Evolutionary conservation across 1,140 invertebrate genomes (phyloP), one percentile per base, ranked within the genome.

Genomic region (Drosophila chauvacae): DNA sequence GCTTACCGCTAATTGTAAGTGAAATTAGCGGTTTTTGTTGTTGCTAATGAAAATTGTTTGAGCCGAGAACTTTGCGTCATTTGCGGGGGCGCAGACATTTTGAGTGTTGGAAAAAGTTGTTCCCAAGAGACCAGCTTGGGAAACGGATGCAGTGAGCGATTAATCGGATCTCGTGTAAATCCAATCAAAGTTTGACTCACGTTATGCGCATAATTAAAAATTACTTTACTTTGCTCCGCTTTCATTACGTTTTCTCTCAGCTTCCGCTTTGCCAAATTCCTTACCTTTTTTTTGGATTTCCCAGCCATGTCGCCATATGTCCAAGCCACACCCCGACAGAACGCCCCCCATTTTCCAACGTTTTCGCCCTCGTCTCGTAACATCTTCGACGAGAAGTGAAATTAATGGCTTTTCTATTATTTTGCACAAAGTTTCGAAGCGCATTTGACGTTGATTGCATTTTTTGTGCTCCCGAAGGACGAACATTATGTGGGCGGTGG

Each of bases 361-460:
- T 44, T 69, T 70, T 70, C 28, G 65, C 44, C 62, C 44, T 35
- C 45, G 39, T 42, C 41, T 64, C 45, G 64, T 60, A 73, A 69
- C 65, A 78, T 88, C 84, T 88, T 88, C 80, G 85, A 88, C 85
- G 85, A 86, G 81, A 88, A 88, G 85, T 84, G 84, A 88, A 88
- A 88, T 88, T 88, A 88, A 88, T 88, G 84, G 84, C 85, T 88
- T 88, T 88, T 88, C 84, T 88, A 88, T 88, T 88, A 88, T 88
- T 88, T 88, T 90, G 85, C 73, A 79, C 80, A 88, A 88, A 88
- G 85, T 88, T 88, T 88, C 85, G 73, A 84, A 88, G 84, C 85
- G 81, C 84, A 88, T 88, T 88, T 88, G 84, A 88, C 84, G 84
- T 88, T 88, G 84, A 88, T 88, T 88, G 84, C 84, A 88, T 87